Evolutionary conservation across 1,140 invertebrate species (phyloP).

Genomic region (Geopemphigus sp.): DNA sequence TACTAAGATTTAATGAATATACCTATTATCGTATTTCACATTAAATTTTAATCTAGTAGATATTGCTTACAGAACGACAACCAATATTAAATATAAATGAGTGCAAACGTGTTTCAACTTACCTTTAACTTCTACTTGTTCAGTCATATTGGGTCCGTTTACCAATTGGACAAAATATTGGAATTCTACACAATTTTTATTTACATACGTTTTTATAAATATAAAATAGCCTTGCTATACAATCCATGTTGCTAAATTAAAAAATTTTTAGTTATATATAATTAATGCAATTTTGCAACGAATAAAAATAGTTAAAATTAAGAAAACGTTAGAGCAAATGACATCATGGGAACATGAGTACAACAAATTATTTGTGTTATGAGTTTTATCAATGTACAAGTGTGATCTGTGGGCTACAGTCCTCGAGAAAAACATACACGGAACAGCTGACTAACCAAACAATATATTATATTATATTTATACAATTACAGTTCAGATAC

Average conservation of each 20-base stretch:
- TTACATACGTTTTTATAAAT: not conserved
- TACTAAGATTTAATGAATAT: too few species aligned
- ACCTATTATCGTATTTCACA: too few species aligned
- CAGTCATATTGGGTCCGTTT: constrained; percentile 18
- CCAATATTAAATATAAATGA: not conserved
- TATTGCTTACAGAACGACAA: not conserved
- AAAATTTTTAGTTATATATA: not conserved
- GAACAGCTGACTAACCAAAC: not conserved
- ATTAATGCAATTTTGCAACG: not conserved
- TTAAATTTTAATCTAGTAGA: not conserved
- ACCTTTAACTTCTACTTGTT: constrained; percentile 47
- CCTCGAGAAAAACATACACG: not conserved
- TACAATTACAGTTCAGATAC: too few species aligned
- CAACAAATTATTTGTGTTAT: constrained; percentile 1
- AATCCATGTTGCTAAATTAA: not conserved
- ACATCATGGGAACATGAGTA: not conserved
- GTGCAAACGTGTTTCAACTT: not conserved
- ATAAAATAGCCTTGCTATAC: not conserved
- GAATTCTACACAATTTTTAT: not conserved
- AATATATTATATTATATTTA: not conserved
- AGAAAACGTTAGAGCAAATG: too few species aligned
- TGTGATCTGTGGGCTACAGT: not conserved
- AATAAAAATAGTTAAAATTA: not conserved
- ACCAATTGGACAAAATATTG: not conserved
- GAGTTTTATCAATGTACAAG: constrained; percentile 23